Evolutionary conservation across 2,888 invertebrate genomes (phyloP), one percentile per base, ranked within the genome.

Genomic region (Abscondita cerata): DNA sequence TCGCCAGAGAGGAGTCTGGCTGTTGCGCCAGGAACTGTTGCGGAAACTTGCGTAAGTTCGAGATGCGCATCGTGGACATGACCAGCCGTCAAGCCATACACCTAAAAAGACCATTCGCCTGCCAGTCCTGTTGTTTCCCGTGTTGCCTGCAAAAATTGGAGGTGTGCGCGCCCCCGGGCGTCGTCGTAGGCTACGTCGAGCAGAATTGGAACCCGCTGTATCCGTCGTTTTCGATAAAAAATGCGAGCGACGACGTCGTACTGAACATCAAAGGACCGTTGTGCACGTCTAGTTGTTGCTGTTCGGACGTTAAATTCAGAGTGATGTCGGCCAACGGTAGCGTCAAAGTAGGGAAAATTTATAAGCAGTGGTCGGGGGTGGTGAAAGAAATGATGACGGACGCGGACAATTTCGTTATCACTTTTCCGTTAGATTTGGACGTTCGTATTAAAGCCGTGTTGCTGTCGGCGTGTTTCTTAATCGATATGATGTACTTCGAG

Each of bases 31-130:
- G 95, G 72, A 90, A 91, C 76, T 92, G 91, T 75, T 92, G 93
- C 73, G 96, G 96, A 0, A 87, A 90, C 0, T 78, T 86, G 58
- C 86, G 95, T 38, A 91, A 93, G 1, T 96, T 95, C 76, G 92
- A 93, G 71, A 92, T 96, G 87, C 90, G 89, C 80, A 88, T 96
- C 59, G 83, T 90, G 75, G 96, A 96, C 78, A 89, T 89, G 77
- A 88, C 85, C 70, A 87, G 86, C 67, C 90, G 89, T 72, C 93
- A 96, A 86, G 89, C 96, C 33, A 91, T 97, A 70, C 92, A 93
- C 76, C 82, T 97, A 65, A 82, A 89, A 72, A 87, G 96, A 31
- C 93, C 94, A 0, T 81, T 93, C 41, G 89, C 92, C 2, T 95
- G 94, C 77, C 87, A 89, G 68, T 86, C 88, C 3, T 96, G 96